Evolutionary conservation across 2,888 invertebrate genomes (phyloP), one percentile per base, ranked within the genome.

Genomic region (Agrotis ipsilon): DNA sequence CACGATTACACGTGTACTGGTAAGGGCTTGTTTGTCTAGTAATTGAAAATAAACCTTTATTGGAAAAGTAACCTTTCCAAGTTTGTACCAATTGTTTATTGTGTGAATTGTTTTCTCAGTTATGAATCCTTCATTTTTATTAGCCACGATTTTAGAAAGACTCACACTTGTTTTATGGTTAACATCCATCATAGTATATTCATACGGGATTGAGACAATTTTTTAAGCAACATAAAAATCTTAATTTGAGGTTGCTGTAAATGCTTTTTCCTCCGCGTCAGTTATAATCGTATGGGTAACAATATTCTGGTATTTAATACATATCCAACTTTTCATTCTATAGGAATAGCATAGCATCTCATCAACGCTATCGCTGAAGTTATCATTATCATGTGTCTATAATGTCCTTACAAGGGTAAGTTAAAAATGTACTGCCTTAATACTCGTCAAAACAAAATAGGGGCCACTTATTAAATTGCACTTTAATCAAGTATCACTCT

Each of bases 1-100:
- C 64, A 71, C 57, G 60, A 63, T 58, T 63, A 68, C n/a, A 57
- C 39, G 68, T 75, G 61, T 55, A 43, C 19, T 18, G 21, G 49
- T n/a, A 61, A 46, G 21, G 52, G 51, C 51, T 76, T 64, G 69
- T 46, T 64, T 64, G 45, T 32, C 18, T 3, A 61, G 48, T 61
- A 49, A 64, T 64, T 67, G 39, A 74, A 64, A 43, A 61, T 11
- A 24, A 46, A 27, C 16, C 21, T 59, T 55, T 46, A 51, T 9
- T 46, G 32, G 24, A 62, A 54, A 46, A 19, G 2, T 55, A 3
- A 2, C 7, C 6, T 48, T 39, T 39, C 11, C 39, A 39, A 39
- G 39, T 32, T 32, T 5, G 7, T 32, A 32, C 32, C 0, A 32
- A 32, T 3, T 24, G 24, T 24, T 24, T 24, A 24, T 24, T 24